Evolutionary conservation across 2,888 invertebrate species (phyloP).

Genomic region (Phyto melanocephala): DNA sequence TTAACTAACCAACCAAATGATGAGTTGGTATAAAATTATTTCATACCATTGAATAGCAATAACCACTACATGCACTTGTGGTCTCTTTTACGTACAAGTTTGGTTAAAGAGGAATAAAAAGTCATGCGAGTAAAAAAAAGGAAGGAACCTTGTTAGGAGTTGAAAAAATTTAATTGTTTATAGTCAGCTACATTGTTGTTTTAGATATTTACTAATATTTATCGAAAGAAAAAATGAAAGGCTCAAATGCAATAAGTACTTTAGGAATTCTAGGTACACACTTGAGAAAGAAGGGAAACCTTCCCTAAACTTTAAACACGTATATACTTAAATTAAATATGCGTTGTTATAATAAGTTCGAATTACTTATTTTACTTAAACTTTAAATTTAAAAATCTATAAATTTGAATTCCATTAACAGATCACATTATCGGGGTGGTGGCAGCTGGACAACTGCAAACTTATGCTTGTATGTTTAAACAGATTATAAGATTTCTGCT

Average conservation of each 20-base stretch:
- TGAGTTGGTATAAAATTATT: slow-evolving; percentile 26
- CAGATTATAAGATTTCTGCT: not conserved
- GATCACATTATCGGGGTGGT: not conserved
- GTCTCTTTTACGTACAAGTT: not conserved
- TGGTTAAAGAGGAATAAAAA: not conserved
- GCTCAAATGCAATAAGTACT: not conserved
- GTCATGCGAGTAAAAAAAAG: not conserved
- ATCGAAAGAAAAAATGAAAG: too few relatives aligned
- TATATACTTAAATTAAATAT: not conserved
- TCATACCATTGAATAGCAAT: not conserved
- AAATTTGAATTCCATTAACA: not conserved
- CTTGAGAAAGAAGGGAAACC: not conserved
- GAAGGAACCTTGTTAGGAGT: slow-evolving; percentile 20
- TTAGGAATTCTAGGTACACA: not conserved
- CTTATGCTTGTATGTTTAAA: not conserved
- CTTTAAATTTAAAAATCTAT: not conserved
- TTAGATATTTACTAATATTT: too few relatives aligned
- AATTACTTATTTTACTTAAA: not conserved
- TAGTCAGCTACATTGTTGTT: slow-evolving; percentile 20
- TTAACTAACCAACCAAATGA: slow-evolving; percentile 31
- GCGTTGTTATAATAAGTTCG: too few relatives aligned
- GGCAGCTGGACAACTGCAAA: not conserved
- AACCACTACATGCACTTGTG: slow-evolving; percentile 12
- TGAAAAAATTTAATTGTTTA: slow-evolving; percentile 39
- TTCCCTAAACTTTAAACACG: not conserved